Percentiles rank a stretch among this genome's conserved stretches.
Evolutionary conservation across 1,140 invertebrate genomes (phyloP).

Genomic region (Drosophila melanica): DNA sequence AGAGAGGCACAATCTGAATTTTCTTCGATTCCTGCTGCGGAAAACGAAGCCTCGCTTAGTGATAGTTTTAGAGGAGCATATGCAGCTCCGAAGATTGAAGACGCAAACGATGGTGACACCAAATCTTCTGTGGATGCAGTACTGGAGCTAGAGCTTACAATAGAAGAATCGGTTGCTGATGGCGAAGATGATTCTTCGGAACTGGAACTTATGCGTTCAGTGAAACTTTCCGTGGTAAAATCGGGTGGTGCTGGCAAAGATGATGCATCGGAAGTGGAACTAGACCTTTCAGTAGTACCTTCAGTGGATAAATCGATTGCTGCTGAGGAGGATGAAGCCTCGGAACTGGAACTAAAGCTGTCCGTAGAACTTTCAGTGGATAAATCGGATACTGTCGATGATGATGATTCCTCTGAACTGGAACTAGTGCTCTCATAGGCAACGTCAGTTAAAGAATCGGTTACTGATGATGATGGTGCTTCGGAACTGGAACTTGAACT

Average conservation of each 20-base stretch:
- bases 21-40: neutral
- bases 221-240: neutral
- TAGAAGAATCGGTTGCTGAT: neutral
- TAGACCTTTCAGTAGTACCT: neutral
- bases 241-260: neutral
- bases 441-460: neutral
- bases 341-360: slow-evolving; percentile 6
- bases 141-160: neutral
- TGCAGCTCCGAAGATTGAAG: too few relatives aligned
- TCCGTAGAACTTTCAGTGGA: slow-evolving; percentile 1
- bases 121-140: neutral
- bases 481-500: too few relatives aligned
- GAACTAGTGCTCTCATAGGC: neutral
- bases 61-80: too few relatives aligned
- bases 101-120: neutral
- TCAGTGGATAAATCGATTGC: neutral
- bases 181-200: slow-evolving; percentile 17
- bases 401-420: neutral
- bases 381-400: neutral
- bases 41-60: neutral
- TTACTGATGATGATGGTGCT: too few relatives aligned
- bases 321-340: slow-evolving; percentile 8
- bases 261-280: neutral
- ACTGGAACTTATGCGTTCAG: slow-evolving; percentile 6
- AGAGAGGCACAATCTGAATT: neutral